Evolutionary conservation across 2,113 vertebrate genomes (phyloP), one percentile per base, ranked within the genome.

Genomic region (Bubo blakistoni): DNA sequence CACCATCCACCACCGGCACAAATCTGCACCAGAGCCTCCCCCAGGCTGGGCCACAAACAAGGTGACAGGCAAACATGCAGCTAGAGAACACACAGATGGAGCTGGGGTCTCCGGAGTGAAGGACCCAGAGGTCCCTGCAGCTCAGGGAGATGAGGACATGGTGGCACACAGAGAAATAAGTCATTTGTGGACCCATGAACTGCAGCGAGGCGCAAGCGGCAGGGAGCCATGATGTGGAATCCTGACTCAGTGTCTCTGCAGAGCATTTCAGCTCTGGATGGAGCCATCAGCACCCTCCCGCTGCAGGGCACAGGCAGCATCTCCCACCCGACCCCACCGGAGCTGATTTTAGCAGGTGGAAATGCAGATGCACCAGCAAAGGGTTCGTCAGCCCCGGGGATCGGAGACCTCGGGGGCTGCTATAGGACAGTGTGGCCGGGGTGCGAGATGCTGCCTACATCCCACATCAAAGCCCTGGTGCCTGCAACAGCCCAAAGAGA

Each of bases 301-400:
- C 73, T 24, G 19, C 7, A 44, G 72, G 54, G 7, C 88, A 69
- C 15, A 29, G 73, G 32, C 81, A 81, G 55, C 59, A 58, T 12
- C n/a, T 86, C 77, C 72, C 82, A 74, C 25, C 26, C 5, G 1
- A 1, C 13, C 17, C 61, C 5, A 2, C 10, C 0, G 2, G 17
- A 42, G 7, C 10, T 80, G 36, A 5, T 69, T 79, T 77, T 19
- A 66, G 40, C 63, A 15, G 13, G 6, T 49, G 63, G 21, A 70
- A 74, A 42, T 8, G 18, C 42, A 27, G 83, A 46, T 42, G 34
- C 0, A 0, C 5, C 72, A 69, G 77, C 18, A 13, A 79, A 59
- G 32, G 8, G 4, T 27, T 61, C 4, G 0, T 8, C 46, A 83
- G 19, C 25, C 15, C 0, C 0, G 0, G 0, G 0, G 36, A 16